These are phyloP conservation scores for Meloidogyne hapla DNA, from an alignment of 1,140 invertebrate species.

Conservation along the genomic window DNA sequence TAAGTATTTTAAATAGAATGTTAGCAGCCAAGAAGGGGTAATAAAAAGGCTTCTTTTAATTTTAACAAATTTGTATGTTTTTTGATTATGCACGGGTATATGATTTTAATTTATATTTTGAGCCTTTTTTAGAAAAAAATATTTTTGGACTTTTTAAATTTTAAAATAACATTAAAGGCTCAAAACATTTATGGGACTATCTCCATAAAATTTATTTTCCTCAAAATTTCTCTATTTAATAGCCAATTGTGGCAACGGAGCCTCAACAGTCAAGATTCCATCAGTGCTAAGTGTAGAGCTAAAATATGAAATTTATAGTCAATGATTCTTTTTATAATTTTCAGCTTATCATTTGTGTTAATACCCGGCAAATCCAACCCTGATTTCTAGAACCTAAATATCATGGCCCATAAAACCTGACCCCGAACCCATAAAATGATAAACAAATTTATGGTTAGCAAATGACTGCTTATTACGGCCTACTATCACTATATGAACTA, in stretches of 20 bases:
- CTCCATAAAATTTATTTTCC: not conserved
- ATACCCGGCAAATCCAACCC: no score
- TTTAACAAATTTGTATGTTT: not conserved
- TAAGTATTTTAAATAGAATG: not conserved
- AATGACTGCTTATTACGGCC: no score
- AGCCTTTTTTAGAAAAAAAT: not conserved
- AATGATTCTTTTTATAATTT: no score
- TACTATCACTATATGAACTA: no score
- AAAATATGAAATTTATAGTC: not conserved
- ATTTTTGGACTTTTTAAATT: no score
- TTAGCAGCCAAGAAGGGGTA: not conserved
- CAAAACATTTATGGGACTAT: not conserved
- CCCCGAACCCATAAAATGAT: no score
- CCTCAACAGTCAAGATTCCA: constrained; percentile 66
- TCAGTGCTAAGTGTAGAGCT: constrained; percentile 65
- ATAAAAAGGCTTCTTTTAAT: not conserved
- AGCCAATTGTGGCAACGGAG: constrained; percentile 65
- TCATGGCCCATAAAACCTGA: no score
- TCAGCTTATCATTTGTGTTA: no score
- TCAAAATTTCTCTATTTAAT: constrained; percentile 45
- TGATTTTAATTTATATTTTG: not conserved
- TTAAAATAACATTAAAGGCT: not conserved
- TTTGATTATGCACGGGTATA: not conserved
- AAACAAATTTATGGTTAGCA: no score
- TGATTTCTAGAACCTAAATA: no score